Conservation (phyloP, 2,113 vertebrate genomes). For the Leucoraja erinaceus region DNA sequence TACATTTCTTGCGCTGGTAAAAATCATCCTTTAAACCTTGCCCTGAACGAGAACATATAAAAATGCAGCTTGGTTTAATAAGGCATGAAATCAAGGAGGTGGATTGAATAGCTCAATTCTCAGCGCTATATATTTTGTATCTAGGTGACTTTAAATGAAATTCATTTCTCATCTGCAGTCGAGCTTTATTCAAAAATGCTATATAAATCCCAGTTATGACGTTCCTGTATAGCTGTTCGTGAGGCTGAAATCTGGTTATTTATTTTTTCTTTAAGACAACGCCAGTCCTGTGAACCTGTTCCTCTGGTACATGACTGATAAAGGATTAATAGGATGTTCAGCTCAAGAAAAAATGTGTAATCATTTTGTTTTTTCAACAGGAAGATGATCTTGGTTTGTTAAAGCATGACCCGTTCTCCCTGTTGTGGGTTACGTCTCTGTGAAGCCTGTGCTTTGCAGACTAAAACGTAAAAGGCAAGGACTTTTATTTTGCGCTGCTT, state of each 20-base stretch:
- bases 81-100: not conserved
- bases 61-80: conserved; percentile 4
- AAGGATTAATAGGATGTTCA: conserved; percentile 23
- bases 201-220: not conserved
- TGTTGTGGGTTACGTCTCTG: no score
- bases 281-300: not conserved
- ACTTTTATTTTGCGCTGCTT: not conserved
- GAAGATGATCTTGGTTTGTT: conserved; percentile 17
- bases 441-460: not conserved
- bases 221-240: not conserved
- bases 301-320: conserved; percentile 9
- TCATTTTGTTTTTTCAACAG: conserved; percentile 13
- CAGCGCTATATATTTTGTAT: not conserved
- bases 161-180: not conserved
- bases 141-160: not conserved
- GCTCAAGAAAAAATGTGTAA: not conserved
- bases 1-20: not conserved
- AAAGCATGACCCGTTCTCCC: not conserved
- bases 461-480: not conserved
- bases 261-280: not conserved
- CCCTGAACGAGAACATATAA: not conserved
- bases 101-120: not conserved
- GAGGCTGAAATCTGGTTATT: not conserved
- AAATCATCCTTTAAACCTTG: not conserved
- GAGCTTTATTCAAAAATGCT: not conserved